phyloP scores from a whole-genome alignment of 2,888 invertebrate species.

The Chalcis sispes region DNA sequence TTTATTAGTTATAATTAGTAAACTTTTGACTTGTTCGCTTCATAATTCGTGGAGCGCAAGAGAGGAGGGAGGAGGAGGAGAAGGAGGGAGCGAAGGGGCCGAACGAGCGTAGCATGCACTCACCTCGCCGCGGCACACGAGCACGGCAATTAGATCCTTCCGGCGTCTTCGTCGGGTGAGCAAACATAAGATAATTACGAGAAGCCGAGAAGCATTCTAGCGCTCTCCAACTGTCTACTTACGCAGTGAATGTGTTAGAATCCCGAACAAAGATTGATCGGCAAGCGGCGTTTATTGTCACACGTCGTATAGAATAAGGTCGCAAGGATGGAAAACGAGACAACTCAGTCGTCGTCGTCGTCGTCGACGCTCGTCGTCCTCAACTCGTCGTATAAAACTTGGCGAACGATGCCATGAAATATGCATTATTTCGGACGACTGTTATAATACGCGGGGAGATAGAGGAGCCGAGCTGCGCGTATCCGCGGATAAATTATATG shows the following conservation, averaged over 20 bases:
- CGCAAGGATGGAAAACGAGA: background rate
- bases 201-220: background rate
- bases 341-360: conserved; percentile 5
- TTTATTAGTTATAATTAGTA: conserved; percentile 61
- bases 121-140: too few relatives aligned
- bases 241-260: background rate
- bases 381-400: conserved; percentile 48
- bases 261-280: conserved; percentile 37
- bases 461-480: conserved; percentile 37
- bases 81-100: too few relatives aligned
- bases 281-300: conserved; percentile 39
- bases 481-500: conserved; percentile 47
- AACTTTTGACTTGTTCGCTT: conserved; percentile 54
- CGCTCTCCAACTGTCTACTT: background rate
- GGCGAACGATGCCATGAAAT: conserved; percentile 55
- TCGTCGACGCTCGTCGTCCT: background rate
- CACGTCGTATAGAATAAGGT: conserved; percentile 30
- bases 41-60: conserved; percentile 41
- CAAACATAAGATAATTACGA: conserved; percentile 48
- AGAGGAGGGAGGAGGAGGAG: too few relatives aligned
- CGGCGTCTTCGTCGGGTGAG: conserved; percentile 14
- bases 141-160: conserved; percentile 42
- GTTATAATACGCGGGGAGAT: conserved; percentile 53
- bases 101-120: too few relatives aligned
- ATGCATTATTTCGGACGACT: conserved; percentile 56